Conservation (phyloP, 2,888 invertebrate species). For the Acanthosepion lycidas region DNA sequence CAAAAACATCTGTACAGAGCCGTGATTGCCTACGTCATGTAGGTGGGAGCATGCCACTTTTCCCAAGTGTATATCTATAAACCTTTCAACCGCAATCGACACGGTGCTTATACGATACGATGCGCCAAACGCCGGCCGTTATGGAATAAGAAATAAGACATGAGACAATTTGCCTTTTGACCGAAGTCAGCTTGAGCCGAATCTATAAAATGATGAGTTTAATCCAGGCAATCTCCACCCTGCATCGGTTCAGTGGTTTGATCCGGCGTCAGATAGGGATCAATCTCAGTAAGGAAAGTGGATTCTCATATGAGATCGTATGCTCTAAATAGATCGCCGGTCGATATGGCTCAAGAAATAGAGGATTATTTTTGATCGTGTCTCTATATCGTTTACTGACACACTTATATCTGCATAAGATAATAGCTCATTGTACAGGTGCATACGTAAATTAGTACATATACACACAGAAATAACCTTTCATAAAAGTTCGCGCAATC, state of each 20-base stretch:
- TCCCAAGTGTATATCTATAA: too few species aligned
- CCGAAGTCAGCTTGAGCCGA: neutral
- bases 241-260: neutral
- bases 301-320: neutral
- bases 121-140: neutral
- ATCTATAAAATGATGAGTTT: neutral
- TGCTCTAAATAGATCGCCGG: neutral
- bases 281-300: neutral
- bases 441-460: too few species aligned
- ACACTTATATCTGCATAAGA: neutral
- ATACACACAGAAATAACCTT: too few species aligned
- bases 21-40: too few species aligned
- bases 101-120: too few species aligned
- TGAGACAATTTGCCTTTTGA: neutral
- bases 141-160: too few species aligned
- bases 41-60: too few species aligned
- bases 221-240: neutral
- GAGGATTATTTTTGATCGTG: neutral
- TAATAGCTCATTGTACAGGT: neutral
- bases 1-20: too few species aligned
- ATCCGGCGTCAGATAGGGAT: conserved; percentile 4
- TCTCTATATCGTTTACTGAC: neutral
- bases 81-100: too few species aligned
- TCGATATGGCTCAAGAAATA: neutral
- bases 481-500: too few species aligned